Conservation (phyloP, 2,888 invertebrate genomes). For the Tenthredo scrophulariae region DNA sequence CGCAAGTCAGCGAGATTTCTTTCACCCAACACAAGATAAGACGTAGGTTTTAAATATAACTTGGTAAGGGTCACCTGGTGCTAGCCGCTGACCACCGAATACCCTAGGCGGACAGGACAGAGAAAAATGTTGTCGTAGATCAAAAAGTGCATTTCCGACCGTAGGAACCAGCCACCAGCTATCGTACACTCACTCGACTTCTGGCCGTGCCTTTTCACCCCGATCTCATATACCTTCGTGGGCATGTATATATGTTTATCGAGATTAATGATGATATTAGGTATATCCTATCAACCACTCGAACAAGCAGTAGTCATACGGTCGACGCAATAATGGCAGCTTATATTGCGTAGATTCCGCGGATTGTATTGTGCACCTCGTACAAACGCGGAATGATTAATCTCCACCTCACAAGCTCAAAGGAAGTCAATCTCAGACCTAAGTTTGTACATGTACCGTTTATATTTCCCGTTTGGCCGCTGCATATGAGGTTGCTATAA, state of each 20-base stretch:
- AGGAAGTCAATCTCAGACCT: neutral
- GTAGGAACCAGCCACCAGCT: conserved; percentile 53
- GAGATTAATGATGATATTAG: conserved; percentile 59
- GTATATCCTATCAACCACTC: conserved; percentile 53
- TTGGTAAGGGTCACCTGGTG: conserved; percentile 22
- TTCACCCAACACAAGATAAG: conserved; percentile 18
- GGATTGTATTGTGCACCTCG: neutral
- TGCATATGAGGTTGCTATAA: neutral
- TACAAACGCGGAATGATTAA: conserved; percentile 11
- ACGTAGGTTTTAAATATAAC: conserved; percentile 35
- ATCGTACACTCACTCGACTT: conserved; percentile 22
- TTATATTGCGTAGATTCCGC: conserved; percentile 13
- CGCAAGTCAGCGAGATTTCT: conserved; percentile 43
- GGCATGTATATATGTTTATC: conserved; percentile 52
- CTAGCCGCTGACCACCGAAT: conserved; percentile 49
- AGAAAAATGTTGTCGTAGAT: conserved; percentile 60
- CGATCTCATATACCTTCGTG: conserved; percentile 9
- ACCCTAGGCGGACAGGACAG: conserved; percentile 44
- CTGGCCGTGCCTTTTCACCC: neutral
- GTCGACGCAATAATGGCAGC: conserved; percentile 56
- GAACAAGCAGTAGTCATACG: conserved; percentile 1
- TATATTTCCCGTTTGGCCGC: neutral
- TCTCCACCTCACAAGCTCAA: neutral
- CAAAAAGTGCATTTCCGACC: conserved; percentile 55
- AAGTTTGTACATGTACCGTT: neutral